A percentile compares a stretch with the other conserved stretches of the same genome.
Conservation (phyloP, 1,140 invertebrate species). For the Hormaphis cornu region DNA sequence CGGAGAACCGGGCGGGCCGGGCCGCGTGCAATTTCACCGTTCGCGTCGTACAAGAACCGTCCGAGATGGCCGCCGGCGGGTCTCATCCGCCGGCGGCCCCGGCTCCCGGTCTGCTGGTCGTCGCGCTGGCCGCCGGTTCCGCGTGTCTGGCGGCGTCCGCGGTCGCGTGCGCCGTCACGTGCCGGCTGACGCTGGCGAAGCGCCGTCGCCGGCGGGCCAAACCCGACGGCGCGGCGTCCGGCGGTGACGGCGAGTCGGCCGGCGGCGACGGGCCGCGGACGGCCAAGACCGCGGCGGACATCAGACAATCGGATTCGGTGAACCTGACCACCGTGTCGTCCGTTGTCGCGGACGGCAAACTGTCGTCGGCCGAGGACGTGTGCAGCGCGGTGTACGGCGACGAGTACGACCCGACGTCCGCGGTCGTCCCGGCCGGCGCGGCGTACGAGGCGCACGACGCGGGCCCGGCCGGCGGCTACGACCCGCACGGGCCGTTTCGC, state of each 20-base stretch:
- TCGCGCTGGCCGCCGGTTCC: not conserved
- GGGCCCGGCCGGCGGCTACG: conserved; percentile 35
- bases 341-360: conserved; percentile 36
- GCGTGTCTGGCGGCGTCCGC: not conserved
- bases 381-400: conserved; percentile 46
- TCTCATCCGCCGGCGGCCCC: conserved; percentile 55
- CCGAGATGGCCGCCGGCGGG: conserved; percentile 51
- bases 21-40: conserved; percentile 67
- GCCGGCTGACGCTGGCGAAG: conserved; percentile 63
- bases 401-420: conserved; percentile 41
- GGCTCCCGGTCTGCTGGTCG: not conserved
- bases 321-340: conserved; percentile 6
- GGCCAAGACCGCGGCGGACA: conserved; percentile 39
- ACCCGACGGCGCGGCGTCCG: conserved; percentile 39
- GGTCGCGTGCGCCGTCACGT: conserved; percentile 43
- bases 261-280: conserved; percentile 43
- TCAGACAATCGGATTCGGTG: conserved; percentile 36
- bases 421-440: conserved; percentile 41
- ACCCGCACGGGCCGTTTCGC: conserved; percentile 39
- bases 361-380: conserved; percentile 38
- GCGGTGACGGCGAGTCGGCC: too few relatives aligned
- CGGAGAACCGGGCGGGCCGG: conserved; percentile 69
- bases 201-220: conserved; percentile 52
- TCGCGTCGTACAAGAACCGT: conserved; percentile 59
- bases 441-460: conserved; percentile 26